phyloP scores from a whole-genome alignment of 2,888 invertebrate genomes.

The Tetramorium bicarinatum region DNA sequence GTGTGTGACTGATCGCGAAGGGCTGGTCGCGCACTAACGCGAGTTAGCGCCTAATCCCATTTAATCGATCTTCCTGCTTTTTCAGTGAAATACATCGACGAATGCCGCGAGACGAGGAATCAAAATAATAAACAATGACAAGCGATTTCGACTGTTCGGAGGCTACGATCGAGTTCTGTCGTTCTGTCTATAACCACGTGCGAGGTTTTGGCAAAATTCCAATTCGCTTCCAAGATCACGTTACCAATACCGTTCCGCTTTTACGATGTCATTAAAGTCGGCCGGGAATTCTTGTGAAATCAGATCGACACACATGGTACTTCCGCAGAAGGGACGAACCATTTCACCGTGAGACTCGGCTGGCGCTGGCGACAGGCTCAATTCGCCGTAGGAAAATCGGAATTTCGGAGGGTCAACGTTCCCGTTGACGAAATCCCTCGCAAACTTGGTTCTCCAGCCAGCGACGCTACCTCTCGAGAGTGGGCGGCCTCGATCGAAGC shows the following conservation, averaged over 20 bases:
- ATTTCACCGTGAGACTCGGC: background rate
- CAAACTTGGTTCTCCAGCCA: background rate
- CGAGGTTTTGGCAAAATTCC: constrained; percentile 4
- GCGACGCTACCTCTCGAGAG: constrained; percentile 40
- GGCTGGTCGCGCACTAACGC: constrained; percentile 5
- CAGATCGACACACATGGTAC: background rate
- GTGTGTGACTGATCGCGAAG: constrained; percentile 29
- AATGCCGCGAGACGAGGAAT: too few species aligned
- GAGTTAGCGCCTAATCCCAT: constrained; percentile 10
- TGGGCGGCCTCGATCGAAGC: constrained; percentile 51
- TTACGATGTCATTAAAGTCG: background rate
- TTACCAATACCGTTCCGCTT: background rate
- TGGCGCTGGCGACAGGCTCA: background rate
- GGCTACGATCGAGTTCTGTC: background rate
- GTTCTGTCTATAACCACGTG: background rate
- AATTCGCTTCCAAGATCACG: background rate
- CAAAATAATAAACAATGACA: too few species aligned
- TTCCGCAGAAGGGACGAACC: background rate
- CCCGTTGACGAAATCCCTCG: constrained; percentile 9
- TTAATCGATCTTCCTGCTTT: background rate
- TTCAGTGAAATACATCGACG: background rate
- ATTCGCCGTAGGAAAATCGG: constrained; percentile 20
- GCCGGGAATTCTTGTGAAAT: background rate
- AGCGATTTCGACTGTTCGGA: background rate
- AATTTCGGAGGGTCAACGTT: constrained; percentile 16